phyloP scores from a whole-genome alignment of 35 echinoderm and acorn worm species.

The Acanthaster planci region DNA sequence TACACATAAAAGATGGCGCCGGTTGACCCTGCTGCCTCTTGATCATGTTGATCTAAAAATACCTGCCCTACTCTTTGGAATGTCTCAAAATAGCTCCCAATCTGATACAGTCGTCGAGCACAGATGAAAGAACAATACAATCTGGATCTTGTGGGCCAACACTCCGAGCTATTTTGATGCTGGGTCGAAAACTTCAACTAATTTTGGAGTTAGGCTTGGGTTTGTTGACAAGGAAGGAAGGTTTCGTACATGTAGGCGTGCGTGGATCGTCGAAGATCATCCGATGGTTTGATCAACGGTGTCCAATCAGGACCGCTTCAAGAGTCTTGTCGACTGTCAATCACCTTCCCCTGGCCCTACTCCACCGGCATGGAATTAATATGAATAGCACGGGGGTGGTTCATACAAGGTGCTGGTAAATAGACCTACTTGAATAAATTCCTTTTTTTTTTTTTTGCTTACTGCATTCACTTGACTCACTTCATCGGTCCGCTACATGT shows the following conservation, averaged over 20 bases:
- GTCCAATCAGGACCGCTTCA: neutral
- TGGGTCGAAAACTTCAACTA: neutral
- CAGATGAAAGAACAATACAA: neutral
- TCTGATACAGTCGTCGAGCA: neutral
- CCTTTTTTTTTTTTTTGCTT: too few species aligned
- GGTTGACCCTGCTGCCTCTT: neutral
- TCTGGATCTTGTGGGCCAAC: neutral
- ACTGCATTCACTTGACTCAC: too few species aligned
- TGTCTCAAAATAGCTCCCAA: neutral
- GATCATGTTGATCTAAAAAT: neutral
- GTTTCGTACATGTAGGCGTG: neutral
- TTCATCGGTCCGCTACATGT: too few species aligned
- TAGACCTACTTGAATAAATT: too few species aligned
- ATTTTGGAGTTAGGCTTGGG: neutral
- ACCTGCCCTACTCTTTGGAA: neutral
- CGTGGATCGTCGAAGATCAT: neutral
- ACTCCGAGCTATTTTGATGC: neutral
- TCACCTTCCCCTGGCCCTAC: neutral
- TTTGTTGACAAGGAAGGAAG: neutral
- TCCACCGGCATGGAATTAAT: too few species aligned
- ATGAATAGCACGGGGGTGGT: too few species aligned
- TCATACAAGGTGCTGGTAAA: too few species aligned
- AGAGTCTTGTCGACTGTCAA: neutral
- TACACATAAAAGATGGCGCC: neutral
- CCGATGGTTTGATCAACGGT: neutral